Percentiles rank a stretch among this genome's conserved stretches.
Evolutionary conservation across 2,113 vertebrate genomes (phyloP).

Genomic region (Lycocorax pyrrhopterus): DNA sequence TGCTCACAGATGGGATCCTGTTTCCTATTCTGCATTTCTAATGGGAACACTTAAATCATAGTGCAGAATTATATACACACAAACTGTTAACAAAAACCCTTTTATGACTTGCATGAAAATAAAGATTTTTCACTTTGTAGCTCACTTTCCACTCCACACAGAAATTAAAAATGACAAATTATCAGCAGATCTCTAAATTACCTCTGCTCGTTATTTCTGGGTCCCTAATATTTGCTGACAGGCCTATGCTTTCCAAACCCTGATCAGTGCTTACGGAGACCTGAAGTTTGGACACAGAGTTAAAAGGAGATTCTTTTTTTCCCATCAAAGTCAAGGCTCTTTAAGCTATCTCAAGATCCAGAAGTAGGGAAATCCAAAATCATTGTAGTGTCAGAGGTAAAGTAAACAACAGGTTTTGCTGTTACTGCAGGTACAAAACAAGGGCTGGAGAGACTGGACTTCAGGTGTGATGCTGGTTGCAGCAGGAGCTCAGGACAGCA

Average conservation of each 20-base stretch:
- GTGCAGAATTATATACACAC: constrained; percentile 4
- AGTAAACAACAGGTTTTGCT: background rate
- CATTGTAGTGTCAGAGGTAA: background rate
- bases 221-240: background rate
- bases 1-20: constrained; percentile 77
- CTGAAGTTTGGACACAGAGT: background rate
- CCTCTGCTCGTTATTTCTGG: background rate
- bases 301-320: background rate
- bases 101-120: constrained; percentile 23
- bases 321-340: background rate
- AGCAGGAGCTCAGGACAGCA: background rate
- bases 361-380: background rate
- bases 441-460: background rate
- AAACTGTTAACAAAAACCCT: constrained; percentile 52
- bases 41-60: constrained; percentile 63
- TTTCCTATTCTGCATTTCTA: constrained; percentile 72
- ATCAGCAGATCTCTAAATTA: background rate
- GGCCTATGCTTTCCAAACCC: background rate
- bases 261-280: background rate
- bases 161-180: constrained; percentile 33
- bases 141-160: background rate
- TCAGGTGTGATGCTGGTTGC: background rate
- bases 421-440: background rate
- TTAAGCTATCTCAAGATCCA: background rate
- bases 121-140: constrained; percentile 40